Conservation (phyloP, 2,113 vertebrate species). For the Andinoacara biseriatus region DNA sequence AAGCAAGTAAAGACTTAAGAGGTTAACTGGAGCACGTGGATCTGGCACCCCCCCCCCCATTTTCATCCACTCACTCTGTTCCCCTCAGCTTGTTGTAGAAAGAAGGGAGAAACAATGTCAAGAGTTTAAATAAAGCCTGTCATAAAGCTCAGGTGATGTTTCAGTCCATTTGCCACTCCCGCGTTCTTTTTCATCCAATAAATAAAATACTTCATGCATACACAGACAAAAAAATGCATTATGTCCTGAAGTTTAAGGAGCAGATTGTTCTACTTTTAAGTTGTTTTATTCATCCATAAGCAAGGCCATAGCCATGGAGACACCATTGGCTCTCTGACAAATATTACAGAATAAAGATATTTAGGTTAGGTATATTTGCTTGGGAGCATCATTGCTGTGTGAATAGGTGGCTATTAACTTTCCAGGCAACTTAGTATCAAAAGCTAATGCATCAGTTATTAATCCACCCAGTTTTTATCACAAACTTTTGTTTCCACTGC, state of each 20-base stretch:
- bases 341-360: neutral
- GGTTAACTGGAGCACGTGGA: neutral
- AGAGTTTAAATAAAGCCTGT: neutral
- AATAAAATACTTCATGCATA: neutral
- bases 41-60: neutral
- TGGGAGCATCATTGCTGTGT: neutral
- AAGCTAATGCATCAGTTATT: neutral
- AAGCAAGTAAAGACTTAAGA: neutral
- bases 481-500: neutral
- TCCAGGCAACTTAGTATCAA: neutral
- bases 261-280: neutral
- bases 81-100: neutral
- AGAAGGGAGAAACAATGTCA: neutral
- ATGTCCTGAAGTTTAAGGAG: neutral
- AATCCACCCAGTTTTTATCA: neutral
- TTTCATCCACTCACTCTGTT: neutral
- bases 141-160: neutral
- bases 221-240: neutral
- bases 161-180: neutral
- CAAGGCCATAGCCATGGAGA: neutral
- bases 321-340: neutral
- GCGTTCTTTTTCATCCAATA: neutral
- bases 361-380: neutral
- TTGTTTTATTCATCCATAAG: neutral
- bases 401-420: neutral